These are phyloP conservation scores for Callaeas wilsoni DNA, from an alignment of 2,113 vertebrate genomes.

Conservation along the genomic window DNA sequence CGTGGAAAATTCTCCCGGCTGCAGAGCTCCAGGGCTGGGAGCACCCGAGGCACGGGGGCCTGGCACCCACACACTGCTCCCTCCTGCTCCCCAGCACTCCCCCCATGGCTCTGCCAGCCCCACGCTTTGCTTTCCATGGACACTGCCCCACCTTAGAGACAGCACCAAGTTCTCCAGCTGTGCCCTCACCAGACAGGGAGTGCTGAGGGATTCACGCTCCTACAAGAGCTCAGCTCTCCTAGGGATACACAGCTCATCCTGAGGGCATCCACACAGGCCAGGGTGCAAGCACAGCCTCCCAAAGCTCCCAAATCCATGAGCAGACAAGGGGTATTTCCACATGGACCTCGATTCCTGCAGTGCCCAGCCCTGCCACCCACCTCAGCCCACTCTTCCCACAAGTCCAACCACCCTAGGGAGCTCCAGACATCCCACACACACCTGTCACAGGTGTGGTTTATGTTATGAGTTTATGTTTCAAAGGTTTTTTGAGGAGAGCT, in stretches of 20 bases:
- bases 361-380: not conserved
- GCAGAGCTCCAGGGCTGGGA: not conserved
- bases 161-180: not conserved
- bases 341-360: not conserved
- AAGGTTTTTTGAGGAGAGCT: not conserved
- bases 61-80: not conserved
- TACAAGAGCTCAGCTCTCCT: not conserved
- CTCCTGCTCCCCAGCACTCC: not conserved
- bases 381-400: not conserved
- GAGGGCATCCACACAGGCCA: not conserved
- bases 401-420: not conserved
- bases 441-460: not conserved
- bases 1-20: not conserved
- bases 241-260: not conserved
- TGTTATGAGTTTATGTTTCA: not conserved
- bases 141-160: not conserved
- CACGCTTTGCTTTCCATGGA: not conserved
- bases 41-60: not conserved
- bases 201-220: not conserved
- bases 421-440: not conserved
- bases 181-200: not conserved
- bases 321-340: not conserved
- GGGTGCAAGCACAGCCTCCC: not conserved
- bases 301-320: not conserved
- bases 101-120: not conserved